phyloP scores from a whole-genome alignment of 1,140 invertebrate species.

The Macrocentrus cingulum region DNA sequence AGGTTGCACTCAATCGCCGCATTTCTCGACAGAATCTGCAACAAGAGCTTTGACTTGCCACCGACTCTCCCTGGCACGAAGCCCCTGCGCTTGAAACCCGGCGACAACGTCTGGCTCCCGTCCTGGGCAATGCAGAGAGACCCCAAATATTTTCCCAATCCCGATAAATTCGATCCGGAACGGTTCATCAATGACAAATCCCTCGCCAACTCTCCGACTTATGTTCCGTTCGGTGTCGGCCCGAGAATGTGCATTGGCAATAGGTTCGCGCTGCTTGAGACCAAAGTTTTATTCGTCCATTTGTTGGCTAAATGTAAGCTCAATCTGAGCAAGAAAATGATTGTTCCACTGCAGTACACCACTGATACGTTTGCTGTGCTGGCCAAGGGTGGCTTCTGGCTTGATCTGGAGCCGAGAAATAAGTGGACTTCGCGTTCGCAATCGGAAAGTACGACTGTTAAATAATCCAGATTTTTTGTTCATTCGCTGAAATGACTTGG shows the following conservation, averaged over 20 bases:
- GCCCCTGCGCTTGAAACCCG: conserved; percentile 8
- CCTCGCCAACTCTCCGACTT: conserved; percentile 26
- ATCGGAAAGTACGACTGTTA: too few species aligned
- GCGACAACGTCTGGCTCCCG: conserved; percentile 39
- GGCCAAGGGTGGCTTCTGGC: background rate
- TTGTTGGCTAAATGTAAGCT: background rate
- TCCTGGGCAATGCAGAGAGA: conserved; percentile 56
- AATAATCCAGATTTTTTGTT: too few species aligned
- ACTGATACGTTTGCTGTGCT: background rate
- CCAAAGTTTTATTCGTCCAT: conserved; percentile 1
- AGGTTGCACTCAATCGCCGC: conserved; percentile 61
- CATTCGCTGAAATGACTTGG: too few species aligned
- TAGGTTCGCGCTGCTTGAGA: conserved; percentile 1
- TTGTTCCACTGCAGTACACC: background rate
- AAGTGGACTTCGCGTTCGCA: too few species aligned
- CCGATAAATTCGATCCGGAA: conserved; percentile 60
- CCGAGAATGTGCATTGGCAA: conserved; percentile 12
- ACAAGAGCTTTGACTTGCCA: conserved; percentile 48
- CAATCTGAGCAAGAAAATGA: background rate
- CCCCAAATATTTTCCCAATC: conserved; percentile 61
- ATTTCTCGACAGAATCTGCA: conserved; percentile 54
- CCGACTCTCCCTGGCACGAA: conserved; percentile 13
- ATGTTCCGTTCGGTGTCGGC: conserved; percentile 40
- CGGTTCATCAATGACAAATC: conserved; percentile 59
- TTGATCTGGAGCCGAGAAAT: background rate